A percentile compares a stretch with the other conserved stretches of the same genome.
Evolutionary conservation across 2,113 vertebrate species (phyloP).

Genomic region (Seriola aureovittata): DNA sequence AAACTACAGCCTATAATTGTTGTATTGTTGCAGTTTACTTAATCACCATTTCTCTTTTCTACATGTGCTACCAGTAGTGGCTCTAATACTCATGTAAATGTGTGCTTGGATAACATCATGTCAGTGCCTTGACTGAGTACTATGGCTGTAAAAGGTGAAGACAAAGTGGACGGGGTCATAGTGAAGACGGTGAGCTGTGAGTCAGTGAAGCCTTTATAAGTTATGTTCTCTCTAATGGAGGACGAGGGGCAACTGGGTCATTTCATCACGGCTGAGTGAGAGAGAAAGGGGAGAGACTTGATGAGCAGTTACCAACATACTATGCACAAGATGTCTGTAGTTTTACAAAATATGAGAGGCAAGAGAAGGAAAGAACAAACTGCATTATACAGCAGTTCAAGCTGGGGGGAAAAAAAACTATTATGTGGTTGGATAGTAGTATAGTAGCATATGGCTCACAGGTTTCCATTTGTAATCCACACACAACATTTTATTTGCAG

Average conservation of each 20-base stretch:
- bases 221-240: slow-evolving; percentile 44
- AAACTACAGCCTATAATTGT: too few relatives aligned
- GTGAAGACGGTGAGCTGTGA: slow-evolving; percentile 24
- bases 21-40: too few relatives aligned
- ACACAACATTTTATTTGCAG: slow-evolving; percentile 9
- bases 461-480: slow-evolving; percentile 12
- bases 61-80: too few relatives aligned
- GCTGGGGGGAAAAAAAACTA: too few relatives aligned
- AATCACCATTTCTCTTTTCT: too few relatives aligned
- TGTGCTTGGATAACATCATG: not conserved
- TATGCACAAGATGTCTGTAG: not conserved
- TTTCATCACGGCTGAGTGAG: slow-evolving; percentile 53
- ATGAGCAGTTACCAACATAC: slow-evolving; percentile 9
- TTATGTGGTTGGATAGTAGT: not conserved
- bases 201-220: not conserved
- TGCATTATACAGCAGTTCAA: not conserved
- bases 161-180: not conserved
- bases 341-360: not conserved
- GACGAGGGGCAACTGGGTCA: slow-evolving; percentile 44
- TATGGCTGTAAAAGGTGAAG: not conserved
- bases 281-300: slow-evolving; percentile 16
- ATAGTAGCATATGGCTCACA: not conserved
- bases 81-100: too few relatives aligned
- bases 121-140: not conserved
- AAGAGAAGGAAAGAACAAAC: too few relatives aligned